Percentiles rank a stretch among this genome's conserved stretches.
phyloP scores from a whole-genome alignment of 2,113 vertebrate genomes.

The Henicopernis longicauda region DNA sequence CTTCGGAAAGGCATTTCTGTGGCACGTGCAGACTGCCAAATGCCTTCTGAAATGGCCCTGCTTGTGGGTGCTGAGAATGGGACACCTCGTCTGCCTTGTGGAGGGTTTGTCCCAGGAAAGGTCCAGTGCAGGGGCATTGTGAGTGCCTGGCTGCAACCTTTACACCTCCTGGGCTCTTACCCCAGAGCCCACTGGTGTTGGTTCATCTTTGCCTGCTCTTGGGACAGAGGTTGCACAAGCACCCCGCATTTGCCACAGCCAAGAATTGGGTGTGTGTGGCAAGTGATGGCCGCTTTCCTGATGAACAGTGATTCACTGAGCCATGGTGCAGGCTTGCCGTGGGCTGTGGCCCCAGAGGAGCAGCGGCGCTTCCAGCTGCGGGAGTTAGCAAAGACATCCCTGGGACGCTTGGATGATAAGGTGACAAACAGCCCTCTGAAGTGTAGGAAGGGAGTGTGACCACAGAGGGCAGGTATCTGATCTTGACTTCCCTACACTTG shows the following conservation, averaged over 20 bases:
- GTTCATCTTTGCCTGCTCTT: neutral
- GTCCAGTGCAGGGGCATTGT: neutral
- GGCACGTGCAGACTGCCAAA: neutral
- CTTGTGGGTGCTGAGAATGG: neutral
- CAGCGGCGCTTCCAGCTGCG: rapidly evolving
- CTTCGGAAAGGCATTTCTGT: neutral
- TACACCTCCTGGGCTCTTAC: neutral
- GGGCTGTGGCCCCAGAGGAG: neutral
- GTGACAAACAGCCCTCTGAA: neutral
- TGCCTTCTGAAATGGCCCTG: neutral
- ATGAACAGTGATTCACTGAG: neutral
- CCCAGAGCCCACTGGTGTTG: neutral
- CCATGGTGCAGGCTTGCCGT: rapidly evolving
- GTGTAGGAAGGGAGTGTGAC: neutral
- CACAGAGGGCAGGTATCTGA: neutral
- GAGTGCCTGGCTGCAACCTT: neutral
- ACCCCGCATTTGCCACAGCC: rapidly evolving
- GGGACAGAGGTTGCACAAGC: neutral
- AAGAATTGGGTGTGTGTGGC: rapidly evolving
- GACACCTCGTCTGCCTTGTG: neutral
- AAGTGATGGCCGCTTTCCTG: neutral
- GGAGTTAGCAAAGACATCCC: neutral
- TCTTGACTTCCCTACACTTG: neutral
- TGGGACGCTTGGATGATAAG: rapidly evolving
- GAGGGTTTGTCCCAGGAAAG: neutral